Percentiles rank a stretch among this genome's conserved stretches.
Conservation (phyloP, 2,888 invertebrate species). For the Vanessa cardui region DNA sequence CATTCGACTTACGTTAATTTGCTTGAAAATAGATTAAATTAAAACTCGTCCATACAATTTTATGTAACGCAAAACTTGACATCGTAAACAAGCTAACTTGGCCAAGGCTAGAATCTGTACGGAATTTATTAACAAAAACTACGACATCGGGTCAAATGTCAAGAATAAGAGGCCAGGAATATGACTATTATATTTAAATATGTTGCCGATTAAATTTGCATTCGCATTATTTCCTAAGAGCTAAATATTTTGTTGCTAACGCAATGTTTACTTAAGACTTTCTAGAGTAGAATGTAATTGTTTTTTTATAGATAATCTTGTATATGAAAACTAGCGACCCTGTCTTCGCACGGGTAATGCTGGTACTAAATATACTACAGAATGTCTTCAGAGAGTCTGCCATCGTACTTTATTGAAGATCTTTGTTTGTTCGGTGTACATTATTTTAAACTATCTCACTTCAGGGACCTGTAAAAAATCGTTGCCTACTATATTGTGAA, state of each 20-base stretch:
- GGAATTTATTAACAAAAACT: conserved; percentile 45
- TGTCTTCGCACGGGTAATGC: no score
- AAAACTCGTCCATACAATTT: neutral
- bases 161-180: conserved; percentile 32
- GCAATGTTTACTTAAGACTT: neutral
- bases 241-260: neutral
- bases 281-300: neutral
- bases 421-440: no score
- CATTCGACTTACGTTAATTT: no score
- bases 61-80: conserved; percentile 22
- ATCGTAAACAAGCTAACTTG: conserved; percentile 35
- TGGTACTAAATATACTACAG: no score
- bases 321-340: no score
- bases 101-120: conserved; percentile 41
- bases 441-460: no score
- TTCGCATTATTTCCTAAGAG: conserved; percentile 16
- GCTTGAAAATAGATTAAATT: neutral
- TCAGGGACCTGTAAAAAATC: no score
- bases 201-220: conserved; percentile 30
- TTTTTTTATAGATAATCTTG: neutral
- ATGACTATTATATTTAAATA: conserved; percentile 31
- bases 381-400: no score
- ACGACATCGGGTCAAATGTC: conserved; percentile 40
- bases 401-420: no score
- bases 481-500: no score